Base-by-base conservation (phyloP, 2,113 vertebrate species). In the Muscicapa adusta region DNA sequence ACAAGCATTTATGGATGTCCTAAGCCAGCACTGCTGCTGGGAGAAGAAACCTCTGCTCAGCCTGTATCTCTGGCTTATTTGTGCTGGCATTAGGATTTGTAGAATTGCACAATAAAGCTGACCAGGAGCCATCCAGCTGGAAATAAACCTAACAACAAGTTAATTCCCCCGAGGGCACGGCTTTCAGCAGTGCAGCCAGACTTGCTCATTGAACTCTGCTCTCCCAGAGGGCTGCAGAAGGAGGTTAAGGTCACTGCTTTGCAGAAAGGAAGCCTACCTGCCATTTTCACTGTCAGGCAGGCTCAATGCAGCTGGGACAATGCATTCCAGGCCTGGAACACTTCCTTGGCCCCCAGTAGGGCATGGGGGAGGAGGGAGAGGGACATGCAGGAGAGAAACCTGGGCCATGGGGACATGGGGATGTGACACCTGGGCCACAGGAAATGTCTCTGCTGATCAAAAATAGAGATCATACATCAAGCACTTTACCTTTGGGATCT, bases 91-190 rank as follows among this genome's bases (percentile, higher is more conserved):
- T 48, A 57, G 83, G 88, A 74, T 83, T 88, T 88, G 85, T 77
- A 84, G 88, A 66, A 86, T 86, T 94, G 92, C 91, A 68, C 93
- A 93, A 86, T 36, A 82, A 92, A 80, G 60, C 63, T 1, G 19
- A 76, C 82, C 0, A 1, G 63, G 75, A 93, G 50, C 38, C 60
- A 22, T 86, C 81, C 33, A 5, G 67, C 83, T 94, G 92, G 88
- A 95, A 93, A 78, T 72, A 94, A 91, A 93, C 63, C 92, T 58
- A 96, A 90, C 85, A 75, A 85, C 85, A 75, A 85, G 75, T 94
- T 54, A 26, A 15, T 58, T 92, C 60, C 88, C 95, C 79, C 12
- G 57, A 77, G 88, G 94, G 95, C 88, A 88, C 2, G 0, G 79
- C 88, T 94, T 92, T 91, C 95, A 94, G 85, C 92, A 66, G 54